Conservation (phyloP, 2,113 vertebrate genomes). For the Urocolius indicus region DNA sequence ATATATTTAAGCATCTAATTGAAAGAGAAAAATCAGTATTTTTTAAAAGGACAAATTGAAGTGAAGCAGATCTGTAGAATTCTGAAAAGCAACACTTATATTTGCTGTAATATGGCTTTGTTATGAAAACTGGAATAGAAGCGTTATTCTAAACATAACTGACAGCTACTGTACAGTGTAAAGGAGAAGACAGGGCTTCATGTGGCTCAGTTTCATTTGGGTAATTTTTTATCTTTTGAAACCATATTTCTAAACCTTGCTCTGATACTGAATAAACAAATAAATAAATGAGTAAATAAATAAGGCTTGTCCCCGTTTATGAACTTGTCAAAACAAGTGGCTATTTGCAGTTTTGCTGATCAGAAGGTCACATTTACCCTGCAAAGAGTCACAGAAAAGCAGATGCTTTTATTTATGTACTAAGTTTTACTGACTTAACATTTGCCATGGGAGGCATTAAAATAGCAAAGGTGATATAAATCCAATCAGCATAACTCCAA, state of each 20-base stretch:
- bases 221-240: neutral
- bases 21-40: slow-evolving; percentile 30
- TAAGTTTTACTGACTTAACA: neutral
- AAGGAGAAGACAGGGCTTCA: neutral
- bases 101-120: slow-evolving; percentile 41
- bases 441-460: neutral
- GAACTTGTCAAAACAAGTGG: neutral
- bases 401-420: neutral
- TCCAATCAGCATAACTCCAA: neutral
- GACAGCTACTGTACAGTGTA: neutral
- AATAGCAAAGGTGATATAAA: neutral
- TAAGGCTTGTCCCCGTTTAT: neutral
- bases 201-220: neutral
- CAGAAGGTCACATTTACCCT: neutral
- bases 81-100: neutral
- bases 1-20: slow-evolving; percentile 41
- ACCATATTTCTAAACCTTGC: slow-evolving; percentile 1
- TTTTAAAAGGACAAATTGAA: slow-evolving; percentile 8
- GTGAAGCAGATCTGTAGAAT: neutral
- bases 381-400: neutral
- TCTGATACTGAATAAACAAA: neutral
- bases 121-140: slow-evolving; percentile 22
- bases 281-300: neutral
- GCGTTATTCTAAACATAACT: neutral
- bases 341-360: neutral